A percentile compares a stretch with the other conserved stretches of the same genome.
phyloP scores from a whole-genome alignment of 53 echinoderm and acorn worm species.

The Arbacia lixula region DNA sequence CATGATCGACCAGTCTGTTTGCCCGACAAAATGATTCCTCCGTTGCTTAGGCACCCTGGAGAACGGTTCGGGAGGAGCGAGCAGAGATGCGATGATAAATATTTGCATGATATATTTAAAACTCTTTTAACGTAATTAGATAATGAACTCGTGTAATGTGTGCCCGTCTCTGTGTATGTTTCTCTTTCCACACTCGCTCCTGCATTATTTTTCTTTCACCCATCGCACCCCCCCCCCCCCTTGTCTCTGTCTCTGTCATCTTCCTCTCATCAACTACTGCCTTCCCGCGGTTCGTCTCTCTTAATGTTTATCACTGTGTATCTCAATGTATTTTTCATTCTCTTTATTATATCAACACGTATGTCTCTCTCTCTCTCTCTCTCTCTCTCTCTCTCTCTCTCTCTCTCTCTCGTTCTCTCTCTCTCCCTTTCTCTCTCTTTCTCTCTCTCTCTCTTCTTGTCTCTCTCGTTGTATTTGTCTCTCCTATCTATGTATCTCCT shows the following conservation, averaged over 20 bases:
- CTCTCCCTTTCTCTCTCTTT: not conserved
- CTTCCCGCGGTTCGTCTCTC: not conserved
- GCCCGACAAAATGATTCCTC: no score
- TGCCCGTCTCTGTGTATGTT: no score
- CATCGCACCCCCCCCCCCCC: not conserved
- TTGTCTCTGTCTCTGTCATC: not conserved
- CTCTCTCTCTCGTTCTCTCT: not conserved
- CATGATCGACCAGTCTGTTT: no score
- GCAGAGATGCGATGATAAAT: no score
- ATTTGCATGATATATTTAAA: no score
- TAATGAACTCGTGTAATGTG: no score
- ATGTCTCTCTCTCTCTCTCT: not conserved
- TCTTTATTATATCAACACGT: no score
- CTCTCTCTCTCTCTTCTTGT: not conserved
- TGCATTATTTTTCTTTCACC: not conserved
- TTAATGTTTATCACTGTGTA: not conserved
- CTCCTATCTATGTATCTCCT: no score
- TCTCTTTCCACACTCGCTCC: no score
- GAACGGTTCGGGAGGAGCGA: no score
- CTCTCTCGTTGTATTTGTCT: not conserved
- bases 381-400: not conserved
- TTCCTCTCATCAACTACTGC: not conserved
- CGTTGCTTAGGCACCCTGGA: no score
- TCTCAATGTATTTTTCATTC: not conserved
- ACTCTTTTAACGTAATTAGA: no score